Evolutionary conservation across 2,113 vertebrate genomes (phyloP).

Genomic region (Scytalopus superciliaris): DNA sequence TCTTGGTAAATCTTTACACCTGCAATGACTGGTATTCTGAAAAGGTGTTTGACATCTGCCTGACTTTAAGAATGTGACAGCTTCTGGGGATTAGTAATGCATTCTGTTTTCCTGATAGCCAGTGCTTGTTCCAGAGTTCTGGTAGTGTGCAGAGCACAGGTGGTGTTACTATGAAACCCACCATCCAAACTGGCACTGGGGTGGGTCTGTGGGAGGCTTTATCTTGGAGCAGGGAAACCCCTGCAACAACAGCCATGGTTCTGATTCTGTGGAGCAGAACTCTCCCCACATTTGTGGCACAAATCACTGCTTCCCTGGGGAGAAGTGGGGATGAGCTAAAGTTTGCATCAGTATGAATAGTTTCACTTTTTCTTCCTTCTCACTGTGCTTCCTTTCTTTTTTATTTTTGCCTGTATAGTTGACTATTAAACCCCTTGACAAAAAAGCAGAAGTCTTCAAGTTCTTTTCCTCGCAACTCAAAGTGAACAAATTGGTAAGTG

Average conservation of each 20-base stretch:
- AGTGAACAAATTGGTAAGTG: conserved; percentile 88
- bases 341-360: not conserved
- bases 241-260: not conserved
- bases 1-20: not conserved
- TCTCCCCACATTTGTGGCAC: not conserved
- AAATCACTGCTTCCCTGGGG: not conserved
- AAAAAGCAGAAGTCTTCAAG: conserved; percentile 92
- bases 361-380: not conserved
- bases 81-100: not conserved
- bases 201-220: not conserved
- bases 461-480: conserved; percentile 90
- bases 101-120: not conserved
- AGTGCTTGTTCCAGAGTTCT: not conserved
- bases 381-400: not conserved
- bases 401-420: conserved; percentile 69
- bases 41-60: not conserved
- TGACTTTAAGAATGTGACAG: not conserved
- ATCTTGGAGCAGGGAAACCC: not conserved
- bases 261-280: not conserved
- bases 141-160: not conserved
- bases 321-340: not conserved
- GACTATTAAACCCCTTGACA: conserved; percentile 90
- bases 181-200: not conserved
- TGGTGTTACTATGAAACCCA: not conserved
- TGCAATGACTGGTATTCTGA: not conserved